These are phyloP conservation scores for Centropus bengalensis DNA, from an alignment of 2,113 vertebrate genomes.

Conservation along the genomic window DNA sequence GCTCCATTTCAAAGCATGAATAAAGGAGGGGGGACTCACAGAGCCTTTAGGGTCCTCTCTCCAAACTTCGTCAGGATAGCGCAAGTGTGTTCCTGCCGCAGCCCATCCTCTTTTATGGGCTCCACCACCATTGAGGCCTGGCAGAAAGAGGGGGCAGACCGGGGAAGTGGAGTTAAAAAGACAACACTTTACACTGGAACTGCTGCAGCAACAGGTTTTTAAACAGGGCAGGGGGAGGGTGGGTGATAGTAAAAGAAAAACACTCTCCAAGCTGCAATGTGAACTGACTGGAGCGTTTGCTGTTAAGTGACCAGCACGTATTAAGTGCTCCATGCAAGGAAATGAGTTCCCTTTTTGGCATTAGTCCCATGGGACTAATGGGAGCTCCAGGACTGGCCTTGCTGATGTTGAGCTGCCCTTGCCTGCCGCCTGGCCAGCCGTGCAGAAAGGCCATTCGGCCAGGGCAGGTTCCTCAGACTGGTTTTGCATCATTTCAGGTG, in stretches of 20 bases:
- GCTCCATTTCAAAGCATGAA: rapidly evolving
- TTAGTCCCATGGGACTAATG: rapidly evolving
- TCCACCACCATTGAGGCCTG: conserved; percentile 56
- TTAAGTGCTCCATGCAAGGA: not conserved
- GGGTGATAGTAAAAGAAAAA: not conserved
- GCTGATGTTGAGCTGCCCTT: not conserved
- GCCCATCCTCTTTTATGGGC: conserved; percentile 43
- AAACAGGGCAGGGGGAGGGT: not conserved
- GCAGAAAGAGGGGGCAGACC: not conserved
- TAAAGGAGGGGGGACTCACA: conserved; percentile 41
- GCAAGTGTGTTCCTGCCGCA: conserved; percentile 54
- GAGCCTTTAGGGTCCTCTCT: conserved; percentile 11
- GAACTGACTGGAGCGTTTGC: not conserved
- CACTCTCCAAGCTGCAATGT: not conserved
- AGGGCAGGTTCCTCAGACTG: not conserved
- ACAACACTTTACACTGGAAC: rapidly evolving
- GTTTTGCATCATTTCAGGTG: not conserved
- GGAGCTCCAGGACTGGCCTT: not conserved
- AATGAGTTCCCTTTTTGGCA: not conserved
- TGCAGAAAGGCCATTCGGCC: not conserved
- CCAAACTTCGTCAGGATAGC: conserved; percentile 48
- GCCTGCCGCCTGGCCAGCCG: not conserved
- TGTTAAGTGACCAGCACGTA: not conserved
- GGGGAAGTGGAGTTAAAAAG: not conserved
- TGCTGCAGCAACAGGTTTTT: rapidly evolving